These are phyloP conservation scores for Pygoscelis adeliae DNA, from an alignment of 2,113 vertebrate species.

Conservation along the genomic window DNA sequence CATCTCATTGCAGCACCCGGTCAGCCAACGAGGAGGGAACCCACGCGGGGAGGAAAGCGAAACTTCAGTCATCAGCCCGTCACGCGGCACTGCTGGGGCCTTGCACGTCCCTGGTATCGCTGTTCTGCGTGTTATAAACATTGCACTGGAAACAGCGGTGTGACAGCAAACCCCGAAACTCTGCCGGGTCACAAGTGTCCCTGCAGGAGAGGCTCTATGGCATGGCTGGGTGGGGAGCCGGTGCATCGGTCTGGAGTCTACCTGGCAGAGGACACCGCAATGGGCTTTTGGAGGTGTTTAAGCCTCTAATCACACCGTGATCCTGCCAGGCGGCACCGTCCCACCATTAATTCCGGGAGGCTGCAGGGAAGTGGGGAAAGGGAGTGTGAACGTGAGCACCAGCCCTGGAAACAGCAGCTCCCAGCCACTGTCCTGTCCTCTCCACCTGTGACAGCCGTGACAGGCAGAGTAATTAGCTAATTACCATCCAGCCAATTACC, in stretches of 20 bases:
- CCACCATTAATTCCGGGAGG: neutral
- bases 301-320: neutral
- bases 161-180: neutral
- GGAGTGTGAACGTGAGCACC: accelerated
- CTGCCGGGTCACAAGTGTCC: neutral
- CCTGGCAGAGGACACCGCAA: neutral
- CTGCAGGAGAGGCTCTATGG: too few species aligned
- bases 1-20: accelerated
- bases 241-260: neutral
- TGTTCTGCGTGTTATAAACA: accelerated
- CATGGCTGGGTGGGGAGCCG: too few species aligned
- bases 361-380: neutral
- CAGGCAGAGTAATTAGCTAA: neutral
- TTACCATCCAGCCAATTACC: neutral
- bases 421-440: neutral
- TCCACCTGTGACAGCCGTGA: neutral
- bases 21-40: neutral
- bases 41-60: accelerated
- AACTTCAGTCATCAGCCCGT: accelerated
- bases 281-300: neutral
- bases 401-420: neutral
- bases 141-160: accelerated
- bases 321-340: accelerated
- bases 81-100: neutral
- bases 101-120: accelerated